These are phyloP conservation scores for Trididemnum nubilum DNA, from an alignment of 23 tunicate genomes.

Conservation along the genomic window DNA sequence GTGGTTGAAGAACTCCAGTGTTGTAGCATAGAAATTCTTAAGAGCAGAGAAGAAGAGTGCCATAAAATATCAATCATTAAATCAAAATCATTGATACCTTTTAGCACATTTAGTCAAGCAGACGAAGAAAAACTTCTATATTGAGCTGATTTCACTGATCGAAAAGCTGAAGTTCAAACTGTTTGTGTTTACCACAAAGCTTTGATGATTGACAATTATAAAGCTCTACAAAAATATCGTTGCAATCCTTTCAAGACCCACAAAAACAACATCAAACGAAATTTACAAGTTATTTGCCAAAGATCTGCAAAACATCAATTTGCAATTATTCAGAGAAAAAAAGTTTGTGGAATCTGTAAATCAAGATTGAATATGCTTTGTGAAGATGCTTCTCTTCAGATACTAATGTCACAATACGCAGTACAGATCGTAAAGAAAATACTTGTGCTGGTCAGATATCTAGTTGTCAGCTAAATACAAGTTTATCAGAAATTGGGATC, in stretches of 20 bases:
- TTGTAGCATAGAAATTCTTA: background rate
- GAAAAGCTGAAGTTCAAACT: constrained; percentile 2
- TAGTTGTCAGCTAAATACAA: constrained; percentile 9
- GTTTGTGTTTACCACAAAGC: constrained; percentile 11
- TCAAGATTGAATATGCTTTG: constrained; percentile 8
- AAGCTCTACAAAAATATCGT: constrained; percentile 5
- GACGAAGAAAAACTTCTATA: background rate
- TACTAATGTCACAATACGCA: background rate
- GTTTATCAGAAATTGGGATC: constrained; percentile 6
- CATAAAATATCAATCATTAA: background rate
- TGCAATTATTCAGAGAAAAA: background rate
- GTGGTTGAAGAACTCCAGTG: background rate
- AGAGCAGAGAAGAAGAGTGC: constrained; percentile 4
- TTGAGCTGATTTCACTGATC: background rate
- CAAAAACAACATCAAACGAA: background rate
- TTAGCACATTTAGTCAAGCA: background rate
- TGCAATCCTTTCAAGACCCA: constrained; percentile 1
- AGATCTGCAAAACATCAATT: background rate
- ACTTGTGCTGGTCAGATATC: background rate
- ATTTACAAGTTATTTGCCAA: constrained; percentile 4
- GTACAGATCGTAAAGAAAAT: constrained; percentile 6
- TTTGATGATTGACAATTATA: background rate
- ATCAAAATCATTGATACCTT: background rate
- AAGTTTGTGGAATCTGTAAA: constrained; percentile 20
- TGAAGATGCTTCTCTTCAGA: constrained; percentile 7